Base-by-base conservation (phyloP, 2,888 invertebrate genomes). In the Mesorhabditis sp. region DNA sequence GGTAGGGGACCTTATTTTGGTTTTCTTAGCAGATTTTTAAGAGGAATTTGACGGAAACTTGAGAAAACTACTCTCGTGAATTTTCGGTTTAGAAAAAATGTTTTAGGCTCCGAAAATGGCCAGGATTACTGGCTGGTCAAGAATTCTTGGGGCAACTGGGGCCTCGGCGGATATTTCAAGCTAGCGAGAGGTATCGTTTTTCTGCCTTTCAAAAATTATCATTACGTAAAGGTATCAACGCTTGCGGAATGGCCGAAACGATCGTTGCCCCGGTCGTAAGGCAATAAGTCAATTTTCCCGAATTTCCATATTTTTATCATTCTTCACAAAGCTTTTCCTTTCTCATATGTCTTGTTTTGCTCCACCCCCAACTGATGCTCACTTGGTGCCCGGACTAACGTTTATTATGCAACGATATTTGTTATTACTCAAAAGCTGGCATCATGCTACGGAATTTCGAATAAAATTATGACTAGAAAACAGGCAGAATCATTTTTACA, bases 91-190 rank as follows among this genome's bases (percentile, higher is more conserved):
- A 50, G 7, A n/a, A 50, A 10, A 50, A 10, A 50, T 13, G 58
- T 50, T 50, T 13, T 66, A 66, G 58, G 58, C n/a, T 50, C n/a
- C 10, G 73, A 74, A 62, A 73, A 74, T 43, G 70, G 72, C 4
- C 58, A 70, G 5, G 73, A 72, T 28, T 82, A 74, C 66, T 82
- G 82, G 82, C 73, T 80, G 45, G 70, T 82, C 15, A 82, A 82
- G 66, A 82, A 82, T 70, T 77, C 76, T 10, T 82, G 82, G 82
- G 82, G 82, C 28, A 66, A 73, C 3, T 80, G 76, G 74, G 82
- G 82, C 44, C 64, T 72, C 7, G 72, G 65, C 58, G 82, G 82
- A 6, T 82, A 80, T 67, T 74, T 82, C 67, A 73, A 76, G 43
- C 70, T 80, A 62, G 76, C 73, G 13, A 66, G 82, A 28, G 82